phyloP scores from a whole-genome alignment of 2,113 vertebrate genomes.

The Dunckerocampus dactyliophorus region DNA sequence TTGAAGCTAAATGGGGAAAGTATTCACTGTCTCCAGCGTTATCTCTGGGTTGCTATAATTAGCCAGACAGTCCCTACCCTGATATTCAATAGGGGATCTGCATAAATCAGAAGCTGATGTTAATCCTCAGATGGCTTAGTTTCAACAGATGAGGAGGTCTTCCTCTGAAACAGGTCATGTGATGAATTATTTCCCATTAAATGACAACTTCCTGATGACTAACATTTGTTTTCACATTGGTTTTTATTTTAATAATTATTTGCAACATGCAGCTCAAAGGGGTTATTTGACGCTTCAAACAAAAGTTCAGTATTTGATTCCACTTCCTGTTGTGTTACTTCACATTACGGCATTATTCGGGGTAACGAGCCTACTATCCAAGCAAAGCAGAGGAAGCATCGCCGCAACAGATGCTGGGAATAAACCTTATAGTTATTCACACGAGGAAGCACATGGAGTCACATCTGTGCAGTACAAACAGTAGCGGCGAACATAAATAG shows the following conservation, averaged over 20 bases:
- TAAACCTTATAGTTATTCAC: constrained; percentile 34
- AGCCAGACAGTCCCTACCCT: constrained; percentile 47
- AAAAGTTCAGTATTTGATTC: constrained; percentile 13
- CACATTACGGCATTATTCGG: constrained; percentile 32
- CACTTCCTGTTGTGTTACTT: constrained; percentile 28
- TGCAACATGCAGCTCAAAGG: neutral
- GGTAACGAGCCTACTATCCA: constrained; percentile 38
- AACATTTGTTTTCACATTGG: neutral
- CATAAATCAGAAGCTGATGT: constrained; percentile 53
- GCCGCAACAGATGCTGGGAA: constrained; percentile 22
- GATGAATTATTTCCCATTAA: constrained; percentile 41
- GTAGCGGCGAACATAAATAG: neutral
- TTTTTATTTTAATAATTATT: constrained; percentile 6
- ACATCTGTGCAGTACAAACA: constrained; percentile 17
- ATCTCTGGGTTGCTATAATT: constrained; percentile 54
- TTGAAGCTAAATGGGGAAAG: constrained; percentile 15
- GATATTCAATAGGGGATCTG: constrained; percentile 57
- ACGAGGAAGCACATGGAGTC: constrained; percentile 29
- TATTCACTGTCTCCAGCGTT: constrained; percentile 31
- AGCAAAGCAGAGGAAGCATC: constrained; percentile 21
- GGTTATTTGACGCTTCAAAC: neutral
- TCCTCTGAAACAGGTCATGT: constrained; percentile 43
- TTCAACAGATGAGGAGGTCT: constrained; percentile 40
- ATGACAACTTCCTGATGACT: constrained; percentile 27
- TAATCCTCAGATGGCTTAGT: constrained; percentile 60